Conservation (phyloP, 2,888 invertebrate genomes). For the Dromius quadrimaculatus region DNA sequence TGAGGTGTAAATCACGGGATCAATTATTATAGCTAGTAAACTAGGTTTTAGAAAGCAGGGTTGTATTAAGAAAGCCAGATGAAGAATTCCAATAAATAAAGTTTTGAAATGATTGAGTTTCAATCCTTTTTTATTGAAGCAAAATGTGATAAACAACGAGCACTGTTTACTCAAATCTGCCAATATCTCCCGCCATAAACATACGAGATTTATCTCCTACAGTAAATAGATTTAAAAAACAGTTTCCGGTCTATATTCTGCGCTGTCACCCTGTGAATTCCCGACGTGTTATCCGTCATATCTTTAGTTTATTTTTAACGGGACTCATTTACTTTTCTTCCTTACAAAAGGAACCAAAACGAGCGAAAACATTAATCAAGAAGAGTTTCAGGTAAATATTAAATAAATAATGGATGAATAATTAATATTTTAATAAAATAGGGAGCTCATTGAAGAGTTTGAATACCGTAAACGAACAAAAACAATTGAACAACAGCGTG, state of each 20-base stretch:
- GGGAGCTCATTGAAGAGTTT: conserved; percentile 13
- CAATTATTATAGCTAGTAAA: conserved; percentile 29
- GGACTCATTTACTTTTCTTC: conserved; percentile 31
- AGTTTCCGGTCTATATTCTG: conserved; percentile 39
- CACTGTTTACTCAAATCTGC: conserved; percentile 38
- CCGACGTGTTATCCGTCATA: conserved; percentile 41
- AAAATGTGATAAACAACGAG: background rate
- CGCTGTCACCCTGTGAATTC: conserved; percentile 29
- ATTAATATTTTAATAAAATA: conserved; percentile 10
- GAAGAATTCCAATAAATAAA: no score
- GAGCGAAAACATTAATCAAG: background rate
- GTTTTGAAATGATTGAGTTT: conserved; percentile 19
- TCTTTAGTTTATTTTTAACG: conserved; percentile 30
- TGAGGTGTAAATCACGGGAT: conserved; percentile 38
- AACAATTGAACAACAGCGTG: conserved; percentile 24
- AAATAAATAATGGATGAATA: conserved; percentile 36
- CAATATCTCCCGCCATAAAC: conserved; percentile 34
- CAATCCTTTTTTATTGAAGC: conserved; percentile 6
- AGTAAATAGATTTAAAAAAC: conserved; percentile 40
- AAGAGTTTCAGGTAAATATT: no score
- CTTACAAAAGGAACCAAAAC: conserved; percentile 12
- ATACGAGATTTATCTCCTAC: conserved; percentile 42
- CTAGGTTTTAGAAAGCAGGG: background rate
- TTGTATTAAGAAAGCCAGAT: no score
- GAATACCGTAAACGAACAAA: conserved; percentile 4